A percentile compares a stretch with the other conserved stretches of the same genome.
Evolutionary conservation across 2,888 invertebrate species (phyloP).

Genomic region (Sarcophaga carnaria): DNA sequence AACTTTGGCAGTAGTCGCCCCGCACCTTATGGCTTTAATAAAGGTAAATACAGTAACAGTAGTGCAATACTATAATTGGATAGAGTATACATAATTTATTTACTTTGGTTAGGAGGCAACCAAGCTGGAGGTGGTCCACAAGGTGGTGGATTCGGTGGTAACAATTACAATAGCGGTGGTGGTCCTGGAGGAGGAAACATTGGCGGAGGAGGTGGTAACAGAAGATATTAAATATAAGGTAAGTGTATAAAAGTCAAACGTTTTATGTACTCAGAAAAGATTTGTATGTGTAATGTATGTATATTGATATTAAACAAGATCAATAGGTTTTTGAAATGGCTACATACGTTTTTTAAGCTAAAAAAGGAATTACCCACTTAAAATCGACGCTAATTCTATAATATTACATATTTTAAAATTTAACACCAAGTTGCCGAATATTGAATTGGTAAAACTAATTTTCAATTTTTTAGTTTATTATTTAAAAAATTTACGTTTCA

Average conservation of each 20-base stretch:
- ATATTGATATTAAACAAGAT: neutral
- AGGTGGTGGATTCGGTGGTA: conserved; percentile 74
- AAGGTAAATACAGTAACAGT: conserved; percentile 71
- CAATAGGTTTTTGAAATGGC: too few relatives aligned
- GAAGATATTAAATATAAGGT: conserved; percentile 78
- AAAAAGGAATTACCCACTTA: neutral
- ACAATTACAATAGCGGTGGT: conserved; percentile 76
- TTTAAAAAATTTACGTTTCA: too few relatives aligned
- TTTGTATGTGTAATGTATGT: neutral
- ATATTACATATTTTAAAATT: neutral
- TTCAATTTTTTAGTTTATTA: too few relatives aligned
- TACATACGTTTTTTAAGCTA: neutral
- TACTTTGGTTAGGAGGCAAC: conserved; percentile 72
- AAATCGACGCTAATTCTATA: neutral
- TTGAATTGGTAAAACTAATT: too few relatives aligned
- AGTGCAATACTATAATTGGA: neutral
- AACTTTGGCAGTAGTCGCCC: conserved; percentile 78
- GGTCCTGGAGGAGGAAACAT: conserved; percentile 76
- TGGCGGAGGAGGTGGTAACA: conserved; percentile 77
- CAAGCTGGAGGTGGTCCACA: conserved; percentile 73
- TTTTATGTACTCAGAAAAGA: neutral
- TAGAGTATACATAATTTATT: neutral
- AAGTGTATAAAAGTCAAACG: conserved; percentile 60
- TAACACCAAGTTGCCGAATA: too few relatives aligned
- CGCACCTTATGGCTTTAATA: conserved; percentile 79